Conservation (phyloP, 2,888 invertebrate species). For the Drosophila leonis region DNA sequence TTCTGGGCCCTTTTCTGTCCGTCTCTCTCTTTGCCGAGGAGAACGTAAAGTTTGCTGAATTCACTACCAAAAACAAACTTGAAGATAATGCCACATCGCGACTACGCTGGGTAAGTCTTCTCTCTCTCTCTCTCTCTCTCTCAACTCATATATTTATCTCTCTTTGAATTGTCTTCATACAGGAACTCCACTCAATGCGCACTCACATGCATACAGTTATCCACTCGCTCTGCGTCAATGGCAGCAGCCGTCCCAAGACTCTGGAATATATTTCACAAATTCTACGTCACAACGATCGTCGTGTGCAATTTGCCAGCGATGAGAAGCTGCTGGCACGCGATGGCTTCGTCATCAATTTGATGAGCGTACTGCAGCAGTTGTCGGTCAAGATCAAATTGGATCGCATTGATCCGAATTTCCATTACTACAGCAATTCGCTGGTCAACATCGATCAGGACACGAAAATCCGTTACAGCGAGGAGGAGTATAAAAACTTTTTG, state of each 20-base stretch:
- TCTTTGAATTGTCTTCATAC: constrained; percentile 67
- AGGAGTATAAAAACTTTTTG: constrained; percentile 88
- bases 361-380: constrained; percentile 95
- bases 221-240: constrained; percentile 93
- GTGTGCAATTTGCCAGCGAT: constrained; percentile 96
- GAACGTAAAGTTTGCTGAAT: constrained; percentile 94
- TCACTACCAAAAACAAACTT: constrained; percentile 85
- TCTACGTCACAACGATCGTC: constrained; percentile 92
- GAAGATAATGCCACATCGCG: constrained; percentile 75
- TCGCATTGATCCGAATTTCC: constrained; percentile 95
- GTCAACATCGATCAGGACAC: constrained; percentile 92
- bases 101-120: constrained; percentile 81
- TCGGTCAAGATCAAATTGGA: constrained; percentile 95
- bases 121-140: background rate
- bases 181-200: constrained; percentile 92
- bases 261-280: constrained; percentile 92
- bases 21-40: constrained; percentile 97
- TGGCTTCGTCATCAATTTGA: constrained; percentile 97
- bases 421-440: constrained; percentile 92
- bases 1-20: constrained; percentile 95
- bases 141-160: background rate
- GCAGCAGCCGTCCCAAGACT: constrained; percentile 91
- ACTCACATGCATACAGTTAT: constrained; percentile 92
- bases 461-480: constrained; percentile 92
- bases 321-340: constrained; percentile 95